phyloP scores from a whole-genome alignment of 2,113 vertebrate genomes.

The Chaetodon auriga region DNA sequence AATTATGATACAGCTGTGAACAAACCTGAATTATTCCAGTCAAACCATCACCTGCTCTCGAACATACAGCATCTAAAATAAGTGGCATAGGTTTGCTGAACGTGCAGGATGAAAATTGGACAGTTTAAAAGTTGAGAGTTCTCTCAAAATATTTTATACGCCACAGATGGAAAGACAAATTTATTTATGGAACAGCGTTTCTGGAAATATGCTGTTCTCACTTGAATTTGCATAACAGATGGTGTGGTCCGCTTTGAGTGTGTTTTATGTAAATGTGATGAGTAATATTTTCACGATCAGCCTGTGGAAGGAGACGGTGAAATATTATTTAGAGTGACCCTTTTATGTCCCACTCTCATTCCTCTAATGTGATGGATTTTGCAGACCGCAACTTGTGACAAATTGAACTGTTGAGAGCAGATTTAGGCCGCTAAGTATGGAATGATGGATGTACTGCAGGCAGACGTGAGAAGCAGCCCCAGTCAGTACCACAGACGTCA shows the following conservation, averaged over 20 bases:
- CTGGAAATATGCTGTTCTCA: slow-evolving; percentile 2
- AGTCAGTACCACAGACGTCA: background rate
- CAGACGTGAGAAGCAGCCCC: background rate
- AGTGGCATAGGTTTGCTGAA: too few species aligned
- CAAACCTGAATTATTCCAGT: background rate
- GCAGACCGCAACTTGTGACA: background rate
- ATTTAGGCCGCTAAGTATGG: background rate
- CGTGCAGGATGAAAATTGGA: background rate
- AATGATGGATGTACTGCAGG: background rate
- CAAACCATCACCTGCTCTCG: background rate
- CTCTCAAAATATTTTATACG: background rate
- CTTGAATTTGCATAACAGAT: slow-evolving; percentile 34
- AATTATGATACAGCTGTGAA: background rate
- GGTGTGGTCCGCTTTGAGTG: slow-evolving; percentile 17
- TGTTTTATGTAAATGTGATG: slow-evolving; percentile 45
- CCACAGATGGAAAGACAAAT: slow-evolving; percentile 8
- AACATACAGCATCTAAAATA: too few species aligned
- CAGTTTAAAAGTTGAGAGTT: background rate
- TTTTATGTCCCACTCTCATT: slow-evolving; percentile 1
- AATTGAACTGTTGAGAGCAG: background rate
- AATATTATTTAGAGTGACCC: background rate
- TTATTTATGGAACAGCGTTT: slow-evolving; percentile 12
- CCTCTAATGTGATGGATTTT: background rate
- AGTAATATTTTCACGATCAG: slow-evolving; percentile 29
- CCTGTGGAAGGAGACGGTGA: slow-evolving; percentile 4